A percentile compares a stretch with the other conserved stretches of the same genome.
Evolutionary conservation across 2,113 vertebrate genomes (phyloP).

Genomic region (Paraplagusia blochii): DNA sequence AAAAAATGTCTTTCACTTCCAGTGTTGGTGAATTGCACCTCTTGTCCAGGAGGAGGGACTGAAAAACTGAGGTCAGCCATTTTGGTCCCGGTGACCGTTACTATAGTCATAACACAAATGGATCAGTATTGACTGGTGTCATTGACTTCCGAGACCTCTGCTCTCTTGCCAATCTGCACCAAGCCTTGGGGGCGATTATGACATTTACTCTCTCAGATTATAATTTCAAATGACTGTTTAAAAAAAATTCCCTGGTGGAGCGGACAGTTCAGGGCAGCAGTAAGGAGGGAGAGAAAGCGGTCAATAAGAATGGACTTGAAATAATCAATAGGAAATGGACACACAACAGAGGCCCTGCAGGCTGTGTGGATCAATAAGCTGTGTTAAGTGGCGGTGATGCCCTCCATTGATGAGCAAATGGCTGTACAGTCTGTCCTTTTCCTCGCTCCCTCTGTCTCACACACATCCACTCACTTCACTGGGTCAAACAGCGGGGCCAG

Average conservation of each 20-base stretch:
- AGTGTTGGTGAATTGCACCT: conserved; percentile 31
- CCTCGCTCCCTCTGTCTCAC: conserved; percentile 33
- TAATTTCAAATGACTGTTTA: conserved; percentile 84
- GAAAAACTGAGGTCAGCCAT: conserved; percentile 34
- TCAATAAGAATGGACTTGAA: conserved; percentile 80
- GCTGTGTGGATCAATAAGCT: conserved; percentile 75
- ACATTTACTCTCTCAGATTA: conserved; percentile 82
- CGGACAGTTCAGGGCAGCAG: conserved; percentile 50
- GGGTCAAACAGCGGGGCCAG: conserved; percentile 70
- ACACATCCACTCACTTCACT: conserved; percentile 51
- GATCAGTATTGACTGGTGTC: conserved; percentile 72
- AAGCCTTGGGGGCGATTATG: conserved; percentile 79
- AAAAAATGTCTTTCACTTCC: conserved; percentile 36
- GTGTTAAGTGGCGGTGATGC: conserved; percentile 80
- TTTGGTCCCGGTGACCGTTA: conserved; percentile 43
- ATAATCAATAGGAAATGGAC: conserved; percentile 83
- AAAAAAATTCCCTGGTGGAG: conserved; percentile 72
- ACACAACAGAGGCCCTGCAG: conserved; percentile 74
- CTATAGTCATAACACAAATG: conserved; percentile 59
- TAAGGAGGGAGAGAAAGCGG: conserved; percentile 51
- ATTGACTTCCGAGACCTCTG: conserved; percentile 70
- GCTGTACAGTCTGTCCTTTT: conserved; percentile 66
- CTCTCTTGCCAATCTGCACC: conserved; percentile 70
- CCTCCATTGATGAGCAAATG: conserved; percentile 78
- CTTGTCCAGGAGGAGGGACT: conserved; percentile 1